Base-by-base conservation (phyloP, 2,888 invertebrate species). In the Parapristionchus giblindavisi region DNA sequence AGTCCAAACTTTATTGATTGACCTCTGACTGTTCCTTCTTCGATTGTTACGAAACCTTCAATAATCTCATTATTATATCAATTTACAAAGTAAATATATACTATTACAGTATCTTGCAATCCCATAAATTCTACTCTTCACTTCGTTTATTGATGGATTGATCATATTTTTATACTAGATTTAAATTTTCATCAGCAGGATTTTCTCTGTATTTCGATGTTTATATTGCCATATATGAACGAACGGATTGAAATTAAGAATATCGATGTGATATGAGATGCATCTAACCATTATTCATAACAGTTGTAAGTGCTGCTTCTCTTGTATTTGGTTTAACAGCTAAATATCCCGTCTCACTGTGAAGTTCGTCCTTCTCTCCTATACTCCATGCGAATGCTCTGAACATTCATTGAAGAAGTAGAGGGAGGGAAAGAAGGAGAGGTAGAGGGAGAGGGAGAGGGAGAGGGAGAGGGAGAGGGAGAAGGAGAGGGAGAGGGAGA, bases 381-480 rank as follows among this genome's bases (percentile, higher is more conserved):
- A 86, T 83, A n/a, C 85, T 85, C 87, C 87, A 88, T 32, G 88
- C 86, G 60, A 87, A 87, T 1, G 88, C 87, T 21, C 88, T 85
- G 60, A 76, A 78, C n/a, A n/a, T n/a, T n/a, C n/a, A n/a, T n/a
- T n/a, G n/a, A n/a, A n/a, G n/a, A 14, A 48, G 48, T 48, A 11
- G 48, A 48, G 48, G 21, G 48, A 14, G 48, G 48, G 21, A 48
- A 48, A 48, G 48, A 48, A 48, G 48, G 48, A 48, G 21, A 48
- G 21, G 48, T 48, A 21, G 48, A 14, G 48, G 21, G 48, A 21
- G 48, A 48, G 21, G 48, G 11, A 21, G 48, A 48, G 21, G 14
- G 48, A 48, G 11, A 48, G 48, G 48, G 21, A 21, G 48, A 21
- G 21, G 14, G 21, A 48, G 14, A 48, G n/a, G n/a, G n/a, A n/a